Evolutionary conservation across 1,140 invertebrate species (phyloP).

Genomic region (Microplitis demolitor): DNA sequence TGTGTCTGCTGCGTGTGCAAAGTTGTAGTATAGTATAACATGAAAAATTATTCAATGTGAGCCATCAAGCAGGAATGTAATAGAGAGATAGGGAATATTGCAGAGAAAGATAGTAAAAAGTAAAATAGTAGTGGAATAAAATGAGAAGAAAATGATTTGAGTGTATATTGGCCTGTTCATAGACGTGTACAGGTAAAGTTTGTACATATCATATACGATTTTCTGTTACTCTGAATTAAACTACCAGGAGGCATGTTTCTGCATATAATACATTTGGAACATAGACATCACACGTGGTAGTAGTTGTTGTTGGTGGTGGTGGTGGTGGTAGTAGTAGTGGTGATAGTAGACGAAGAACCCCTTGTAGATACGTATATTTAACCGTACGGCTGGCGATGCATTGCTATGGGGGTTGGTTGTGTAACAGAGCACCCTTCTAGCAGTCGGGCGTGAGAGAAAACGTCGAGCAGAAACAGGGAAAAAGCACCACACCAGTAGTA

Average conservation of each 20-base stretch:
- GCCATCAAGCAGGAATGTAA: not conserved
- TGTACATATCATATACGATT: not conserved
- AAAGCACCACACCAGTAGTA: no score
- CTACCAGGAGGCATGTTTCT: no score
- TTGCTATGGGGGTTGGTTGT: not conserved
- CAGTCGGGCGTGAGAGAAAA: constrained; percentile 2
- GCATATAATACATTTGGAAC: no score
- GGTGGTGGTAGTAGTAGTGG: not conserved
- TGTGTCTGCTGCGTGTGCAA: no score
- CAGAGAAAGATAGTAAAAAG: not conserved
- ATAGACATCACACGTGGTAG: no score
- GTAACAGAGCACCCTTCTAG: constrained; percentile 1
- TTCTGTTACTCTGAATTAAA: no score
- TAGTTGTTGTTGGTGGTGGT: no score
- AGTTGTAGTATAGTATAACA: not conserved
- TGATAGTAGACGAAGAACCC: constrained; percentile 1
- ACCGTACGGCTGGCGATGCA: not conserved
- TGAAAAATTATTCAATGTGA: not conserved
- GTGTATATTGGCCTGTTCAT: no score
- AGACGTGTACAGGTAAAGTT: not conserved
- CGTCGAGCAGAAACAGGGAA: constrained; percentile 4
- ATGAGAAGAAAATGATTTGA: no score
- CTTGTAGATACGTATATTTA: not conserved
- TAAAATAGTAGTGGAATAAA: no score
- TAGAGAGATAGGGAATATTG: not conserved